Evolutionary conservation across 2,797 vertebrate species (phyloP).

Genomic region (Helarctos malayanus): DNA sequence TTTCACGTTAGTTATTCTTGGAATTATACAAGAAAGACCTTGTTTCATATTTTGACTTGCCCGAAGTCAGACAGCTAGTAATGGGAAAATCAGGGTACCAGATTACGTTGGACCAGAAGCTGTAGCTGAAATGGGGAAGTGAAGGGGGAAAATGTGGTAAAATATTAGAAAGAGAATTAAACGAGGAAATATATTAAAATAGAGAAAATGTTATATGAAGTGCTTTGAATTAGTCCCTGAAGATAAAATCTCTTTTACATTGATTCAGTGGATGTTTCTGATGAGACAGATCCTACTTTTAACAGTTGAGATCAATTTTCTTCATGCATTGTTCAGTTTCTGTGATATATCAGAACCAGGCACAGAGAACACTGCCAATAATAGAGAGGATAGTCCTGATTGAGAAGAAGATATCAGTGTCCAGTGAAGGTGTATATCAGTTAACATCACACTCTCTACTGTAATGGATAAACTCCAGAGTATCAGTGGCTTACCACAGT

Average conservation of each 20-base stretch:
- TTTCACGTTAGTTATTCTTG: neutral
- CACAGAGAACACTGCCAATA: neutral
- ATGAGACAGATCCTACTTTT: neutral
- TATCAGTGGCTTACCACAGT: neutral
- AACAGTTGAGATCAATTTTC: neutral
- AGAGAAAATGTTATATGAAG: neutral
- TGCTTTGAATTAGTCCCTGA: neutral
- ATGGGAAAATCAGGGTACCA: neutral
- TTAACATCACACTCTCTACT: neutral
- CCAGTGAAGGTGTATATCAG: neutral
- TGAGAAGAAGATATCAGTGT: neutral
- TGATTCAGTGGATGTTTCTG: neutral
- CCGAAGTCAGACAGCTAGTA: neutral
- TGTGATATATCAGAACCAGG: neutral
- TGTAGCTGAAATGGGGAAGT: neutral
- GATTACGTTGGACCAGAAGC: neutral
- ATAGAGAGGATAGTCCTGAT: neutral
- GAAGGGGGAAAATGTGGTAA: neutral
- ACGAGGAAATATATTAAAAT: neutral
- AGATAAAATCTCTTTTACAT: neutral
- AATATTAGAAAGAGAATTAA: neutral
- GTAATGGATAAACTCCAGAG: neutral
- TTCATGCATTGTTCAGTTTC: neutral
- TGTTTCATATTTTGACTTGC: constrained; percentile 13
- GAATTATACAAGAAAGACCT: neutral